Evolutionary conservation across 2,888 invertebrate species (phyloP).

Genomic region (Mycogona germanica): DNA sequence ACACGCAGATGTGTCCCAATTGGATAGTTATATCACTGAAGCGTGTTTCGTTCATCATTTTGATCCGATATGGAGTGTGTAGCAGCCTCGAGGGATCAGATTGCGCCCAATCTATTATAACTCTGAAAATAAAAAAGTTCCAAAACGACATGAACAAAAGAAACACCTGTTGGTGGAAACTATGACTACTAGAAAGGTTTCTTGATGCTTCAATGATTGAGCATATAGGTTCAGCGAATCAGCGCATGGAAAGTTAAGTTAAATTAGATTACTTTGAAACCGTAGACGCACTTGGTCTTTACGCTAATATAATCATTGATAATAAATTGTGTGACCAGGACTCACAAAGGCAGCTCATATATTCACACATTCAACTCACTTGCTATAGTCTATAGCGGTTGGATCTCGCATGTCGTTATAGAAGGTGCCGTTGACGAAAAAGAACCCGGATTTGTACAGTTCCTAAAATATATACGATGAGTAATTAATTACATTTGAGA

Average conservation of each 20-base stretch:
- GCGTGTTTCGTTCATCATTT: conserved; percentile 43
- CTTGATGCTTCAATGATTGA: too few relatives aligned
- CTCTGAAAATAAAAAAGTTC: conserved; percentile 24
- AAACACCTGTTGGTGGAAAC: too few relatives aligned
- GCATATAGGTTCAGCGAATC: too few relatives aligned
- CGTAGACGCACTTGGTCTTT: too few relatives aligned
- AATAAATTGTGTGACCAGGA: too few relatives aligned
- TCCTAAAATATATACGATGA: conserved; percentile 36
- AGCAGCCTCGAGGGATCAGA: conserved; percentile 30
- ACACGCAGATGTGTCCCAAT: conserved; percentile 63
- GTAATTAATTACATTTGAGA: background rate
- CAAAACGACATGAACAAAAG: too few relatives aligned
- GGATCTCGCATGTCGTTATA: conserved; percentile 56
- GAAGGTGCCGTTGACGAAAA: conserved; percentile 65
- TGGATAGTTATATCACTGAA: conserved; percentile 43
- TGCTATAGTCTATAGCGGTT: conserved; percentile 50
- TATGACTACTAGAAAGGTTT: too few relatives aligned
- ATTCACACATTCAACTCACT: conserved; percentile 27
- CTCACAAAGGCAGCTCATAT: too few relatives aligned
- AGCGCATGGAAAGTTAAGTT: background rate
- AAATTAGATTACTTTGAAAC: too few relatives aligned
- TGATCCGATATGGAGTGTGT: conserved; percentile 40
- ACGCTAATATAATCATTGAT: too few relatives aligned
- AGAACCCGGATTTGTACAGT: conserved; percentile 54
- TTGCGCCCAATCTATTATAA: conserved; percentile 50